Evolutionary conservation across 2,113 vertebrate species (phyloP).

Genomic region (Pelecanus crispus): DNA sequence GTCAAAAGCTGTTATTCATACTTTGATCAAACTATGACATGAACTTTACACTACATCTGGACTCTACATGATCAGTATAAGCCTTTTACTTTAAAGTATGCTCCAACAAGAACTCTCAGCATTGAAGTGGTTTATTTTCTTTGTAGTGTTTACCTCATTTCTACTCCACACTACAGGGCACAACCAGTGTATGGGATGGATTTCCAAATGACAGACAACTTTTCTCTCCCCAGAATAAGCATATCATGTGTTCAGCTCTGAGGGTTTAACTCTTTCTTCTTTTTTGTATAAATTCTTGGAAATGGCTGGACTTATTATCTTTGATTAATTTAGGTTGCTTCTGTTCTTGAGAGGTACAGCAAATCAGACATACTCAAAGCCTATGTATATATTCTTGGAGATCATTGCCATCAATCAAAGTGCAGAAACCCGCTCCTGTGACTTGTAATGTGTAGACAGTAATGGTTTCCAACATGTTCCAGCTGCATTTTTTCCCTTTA

Average conservation of each 20-base stretch:
- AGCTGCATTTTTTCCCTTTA: neutral
- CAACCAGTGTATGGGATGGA: neutral
- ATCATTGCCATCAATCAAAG: conserved; percentile 22
- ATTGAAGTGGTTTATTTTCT: neutral
- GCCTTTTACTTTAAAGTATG: neutral
- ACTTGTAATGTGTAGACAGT: conserved; percentile 21
- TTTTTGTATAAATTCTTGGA: neutral
- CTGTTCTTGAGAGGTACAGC: conserved; percentile 19
- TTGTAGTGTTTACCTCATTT: neutral
- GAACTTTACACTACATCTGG: neutral
- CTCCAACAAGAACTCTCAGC: neutral
- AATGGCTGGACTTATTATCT: neutral
- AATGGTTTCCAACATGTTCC: conserved; percentile 43
- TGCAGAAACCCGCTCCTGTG: conserved; percentile 18
- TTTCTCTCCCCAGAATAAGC: neutral
- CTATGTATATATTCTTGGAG: neutral
- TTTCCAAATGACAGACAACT: neutral
- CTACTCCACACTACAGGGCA: neutral
- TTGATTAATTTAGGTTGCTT: conserved; percentile 1
- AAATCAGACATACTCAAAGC: neutral
- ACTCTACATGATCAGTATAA: neutral
- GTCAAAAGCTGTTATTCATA: neutral
- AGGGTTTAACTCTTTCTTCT: neutral
- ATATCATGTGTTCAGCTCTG: neutral
- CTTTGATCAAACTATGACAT: neutral